These are phyloP conservation scores for Cyclina sinensis DNA, from an alignment of 1,140 invertebrate genomes.

Conservation along the genomic window DNA sequence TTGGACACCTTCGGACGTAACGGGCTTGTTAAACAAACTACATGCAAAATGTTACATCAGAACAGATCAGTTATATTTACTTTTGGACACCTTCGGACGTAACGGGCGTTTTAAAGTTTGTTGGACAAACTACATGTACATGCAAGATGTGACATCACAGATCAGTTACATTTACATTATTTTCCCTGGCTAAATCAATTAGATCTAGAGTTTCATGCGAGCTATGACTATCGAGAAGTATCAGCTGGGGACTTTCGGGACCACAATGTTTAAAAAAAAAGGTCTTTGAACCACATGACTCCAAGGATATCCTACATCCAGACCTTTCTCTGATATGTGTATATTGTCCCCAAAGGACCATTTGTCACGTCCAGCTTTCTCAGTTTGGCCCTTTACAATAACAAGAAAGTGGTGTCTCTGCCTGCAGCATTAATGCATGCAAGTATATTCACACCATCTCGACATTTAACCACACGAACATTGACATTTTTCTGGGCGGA, in stretches of 20 bases:
- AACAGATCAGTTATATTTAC: too few relatives aligned
- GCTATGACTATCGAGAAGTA: slow-evolving; percentile 66
- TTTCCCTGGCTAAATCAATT: slow-evolving; percentile 6
- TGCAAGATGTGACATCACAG: slow-evolving; percentile 51
- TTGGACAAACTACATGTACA: too few relatives aligned
- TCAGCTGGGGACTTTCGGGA: slow-evolving; percentile 60
- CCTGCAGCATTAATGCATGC: slow-evolving; percentile 65
- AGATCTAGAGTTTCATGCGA: slow-evolving; percentile 66
- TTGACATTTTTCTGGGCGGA: slow-evolving; percentile 55
- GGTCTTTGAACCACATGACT: slow-evolving; percentile 68
- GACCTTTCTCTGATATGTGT: not conserved
- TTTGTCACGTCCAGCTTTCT: slow-evolving; percentile 34
- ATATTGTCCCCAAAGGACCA: slow-evolving; percentile 54
- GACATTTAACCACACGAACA: slow-evolving; percentile 40
- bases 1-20: too few relatives aligned
- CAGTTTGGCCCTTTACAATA: slow-evolving; percentile 47
- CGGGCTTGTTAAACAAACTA: too few relatives aligned
- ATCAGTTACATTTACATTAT: slow-evolving; percentile 28
- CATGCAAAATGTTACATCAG: too few relatives aligned
- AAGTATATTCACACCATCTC: slow-evolving; percentile 15
- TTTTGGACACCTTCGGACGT: too few relatives aligned
- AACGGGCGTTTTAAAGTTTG: too few relatives aligned
- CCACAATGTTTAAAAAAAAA: slow-evolving; percentile 71
- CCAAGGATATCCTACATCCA: slow-evolving; percentile 48
- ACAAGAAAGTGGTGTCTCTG: slow-evolving; percentile 64